Evolutionary conservation across 1,140 invertebrate genomes (phyloP), one percentile per base, ranked within the genome.

Genomic region (Drosophila auraria): DNA sequence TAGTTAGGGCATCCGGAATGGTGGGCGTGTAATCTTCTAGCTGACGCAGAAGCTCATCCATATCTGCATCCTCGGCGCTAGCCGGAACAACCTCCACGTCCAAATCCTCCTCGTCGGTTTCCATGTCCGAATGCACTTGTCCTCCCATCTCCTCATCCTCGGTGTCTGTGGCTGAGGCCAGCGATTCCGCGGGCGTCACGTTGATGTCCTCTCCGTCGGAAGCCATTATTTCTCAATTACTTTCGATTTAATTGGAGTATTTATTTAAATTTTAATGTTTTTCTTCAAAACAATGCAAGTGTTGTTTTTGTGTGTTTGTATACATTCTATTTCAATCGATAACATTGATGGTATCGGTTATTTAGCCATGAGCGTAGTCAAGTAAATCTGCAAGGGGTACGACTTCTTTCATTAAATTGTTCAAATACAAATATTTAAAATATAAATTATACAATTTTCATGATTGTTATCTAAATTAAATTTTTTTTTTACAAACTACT

Each of bases 1-100:
- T 94, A 0, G 97, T 98, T 0, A 99, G 97, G 15, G 98, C 91
- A 51, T 92, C 91, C 1, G 91, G 91, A 33, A 92, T 56, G 0
- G 91, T 92, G 9, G 91, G 91, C 12, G 82, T 80, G 86, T 99
- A 99, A 90, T 99, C 98, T 93, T 99, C 98, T 4, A 99, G 94
- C 90, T 99, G 98, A 4, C 93, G 69, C 0, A 95, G 71, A 53
- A 95, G 47, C 15, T 90, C 86, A 45, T 91, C 87, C 72, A 91
- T 68, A 23, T 86, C 82, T 5, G 64, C 69, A 11, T 87, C 79
- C 3, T 82, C 87, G 0, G 47, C 38, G 0, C 78, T 65, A 1
- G 69, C 40, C 12, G 87, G 82, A 12, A 80, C 80, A 12, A 38
- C 59, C 64, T 91, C 87, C 1, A 90, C 76, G 0, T 90, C 87